Base-by-base conservation (phyloP, 2,113 vertebrate genomes). In the Leptobrachium leishanense region DNA sequence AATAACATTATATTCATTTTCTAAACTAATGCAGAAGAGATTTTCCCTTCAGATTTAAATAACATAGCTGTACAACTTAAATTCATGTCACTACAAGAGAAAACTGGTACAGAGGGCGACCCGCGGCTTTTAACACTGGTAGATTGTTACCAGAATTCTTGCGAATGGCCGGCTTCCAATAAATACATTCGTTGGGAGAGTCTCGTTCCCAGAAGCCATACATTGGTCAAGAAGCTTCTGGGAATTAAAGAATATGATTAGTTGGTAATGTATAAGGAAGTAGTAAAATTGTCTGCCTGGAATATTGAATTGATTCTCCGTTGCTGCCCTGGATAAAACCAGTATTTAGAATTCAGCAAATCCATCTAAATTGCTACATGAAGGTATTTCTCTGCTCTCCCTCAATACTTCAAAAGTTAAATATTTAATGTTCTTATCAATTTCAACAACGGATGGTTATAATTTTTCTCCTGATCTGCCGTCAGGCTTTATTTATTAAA, bases 181-280 rank as follows among this genome's bases (percentile, higher is more conserved):
- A 69, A 69, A 44, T 13, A 31, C 43, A 69, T 69, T 69, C 43
- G 43, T 3, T 31, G 44, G 63, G 44, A 75, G 43, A 41, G 63
- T 65, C 44, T 54, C 11, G 39, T 75, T 75, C 74, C 62, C 74
- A 75, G 62, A 67, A 75, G 41, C 9, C 50, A 9, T 5, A 41
- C 20, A 46, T 67, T 54, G 63, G 39, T 54, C 9, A 31, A 41
- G 63, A 39, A 50, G 39, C 64, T 66, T 75, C 63, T 75, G 74
- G 43, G 74, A 75, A 75, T 65, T 50, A n/a, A 41, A 10, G 39
- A 40, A 54, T 12, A 43, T 67, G 63, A 74, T 74, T 64, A 64
- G 72, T 74, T 74, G 59, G 42, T 44, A 74, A 74, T 64, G 72
- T 74, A 13, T 43, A 62, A 77, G 78, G 76, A 15, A 55, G 59